Percentiles rank a stretch among this genome's conserved stretches.
Evolutionary conservation across 2,888 invertebrate species (phyloP).

Genomic region (Macrosiphum euphorbiae): DNA sequence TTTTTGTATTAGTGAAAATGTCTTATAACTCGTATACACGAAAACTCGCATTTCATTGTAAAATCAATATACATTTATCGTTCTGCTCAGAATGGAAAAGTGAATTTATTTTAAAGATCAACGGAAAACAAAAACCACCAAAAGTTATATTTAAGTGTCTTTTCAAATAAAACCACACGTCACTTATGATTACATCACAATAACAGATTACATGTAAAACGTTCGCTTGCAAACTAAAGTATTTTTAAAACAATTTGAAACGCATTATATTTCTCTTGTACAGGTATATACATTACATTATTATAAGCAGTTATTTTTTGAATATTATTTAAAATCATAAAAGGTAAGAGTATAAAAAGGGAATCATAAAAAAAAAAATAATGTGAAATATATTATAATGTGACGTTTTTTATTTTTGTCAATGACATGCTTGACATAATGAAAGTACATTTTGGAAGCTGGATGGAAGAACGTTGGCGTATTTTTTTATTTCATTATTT

Average conservation of each 20-base stretch:
- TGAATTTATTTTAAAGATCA: neutral
- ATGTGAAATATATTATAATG: neutral
- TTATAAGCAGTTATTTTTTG: neutral
- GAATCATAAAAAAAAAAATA: neutral
- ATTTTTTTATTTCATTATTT: conserved; percentile 2
- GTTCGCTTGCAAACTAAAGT: neutral
- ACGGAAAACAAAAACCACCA: neutral
- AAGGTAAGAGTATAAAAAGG: neutral
- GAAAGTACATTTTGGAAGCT: neutral
- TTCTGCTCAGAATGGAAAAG: neutral
- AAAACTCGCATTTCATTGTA: neutral
- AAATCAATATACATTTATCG: neutral
- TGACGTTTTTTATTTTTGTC: neutral
- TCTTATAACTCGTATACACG: neutral
- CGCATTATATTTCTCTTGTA: neutral
- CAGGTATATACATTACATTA: neutral
- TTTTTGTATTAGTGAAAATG: neutral
- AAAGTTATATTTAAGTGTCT: neutral
- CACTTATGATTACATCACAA: neutral
- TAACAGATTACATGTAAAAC: conserved; percentile 1
- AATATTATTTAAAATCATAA: neutral
- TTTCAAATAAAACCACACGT: neutral
- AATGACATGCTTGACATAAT: neutral
- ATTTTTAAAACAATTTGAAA: conserved; percentile 4
- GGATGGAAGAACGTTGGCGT: neutral